A percentile compares a stretch with the other conserved stretches of the same genome.
These are phyloP conservation scores for Bombylius major DNA, from an alignment of 2,888 invertebrate species.

Conservation along the genomic window DNA sequence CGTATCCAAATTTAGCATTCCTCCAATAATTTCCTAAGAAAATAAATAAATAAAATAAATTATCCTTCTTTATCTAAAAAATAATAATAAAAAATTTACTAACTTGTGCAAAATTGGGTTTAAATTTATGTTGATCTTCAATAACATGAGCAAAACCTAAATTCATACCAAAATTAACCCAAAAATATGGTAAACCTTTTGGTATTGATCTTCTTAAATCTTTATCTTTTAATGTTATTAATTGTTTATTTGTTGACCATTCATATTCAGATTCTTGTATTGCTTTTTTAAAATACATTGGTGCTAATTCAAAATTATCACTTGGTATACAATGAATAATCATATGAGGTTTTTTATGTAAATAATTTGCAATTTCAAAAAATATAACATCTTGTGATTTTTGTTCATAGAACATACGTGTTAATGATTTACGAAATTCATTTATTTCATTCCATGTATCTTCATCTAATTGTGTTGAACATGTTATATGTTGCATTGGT, in stretches of 20 bases:
- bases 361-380: constrained; percentile 71
- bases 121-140: constrained; percentile 81
- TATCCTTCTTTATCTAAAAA: constrained; percentile 1
- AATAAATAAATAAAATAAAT: constrained; percentile 8
- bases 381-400: constrained; percentile 73
- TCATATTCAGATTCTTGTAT: constrained; percentile 88
- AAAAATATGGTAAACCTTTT: constrained; percentile 88
- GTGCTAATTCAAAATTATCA: constrained; percentile 72
- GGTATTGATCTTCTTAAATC: constrained; percentile 74
- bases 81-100: constrained; percentile 12
- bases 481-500: constrained; percentile 67
- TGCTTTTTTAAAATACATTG: constrained; percentile 97
- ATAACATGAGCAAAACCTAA: constrained; percentile 94
- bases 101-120: constrained; percentile 80
- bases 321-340: constrained; percentile 80
- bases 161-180: constrained; percentile 83
- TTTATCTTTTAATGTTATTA: constrained; percentile 55
- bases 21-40: constrained; percentile 79
- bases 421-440: constrained; percentile 60
- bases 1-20: constrained; percentile 82
- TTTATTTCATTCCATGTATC: constrained; percentile 85
- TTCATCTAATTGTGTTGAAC: constrained; percentile 79
- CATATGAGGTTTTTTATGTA: constrained; percentile 71
- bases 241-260: constrained; percentile 91
- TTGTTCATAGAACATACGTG: constrained; percentile 54